A percentile compares a stretch with the other conserved stretches of the same genome.
These are phyloP conservation scores for Habroteleia sp. DNA, from an alignment of 2,888 invertebrate species.

Conservation along the genomic window DNA sequence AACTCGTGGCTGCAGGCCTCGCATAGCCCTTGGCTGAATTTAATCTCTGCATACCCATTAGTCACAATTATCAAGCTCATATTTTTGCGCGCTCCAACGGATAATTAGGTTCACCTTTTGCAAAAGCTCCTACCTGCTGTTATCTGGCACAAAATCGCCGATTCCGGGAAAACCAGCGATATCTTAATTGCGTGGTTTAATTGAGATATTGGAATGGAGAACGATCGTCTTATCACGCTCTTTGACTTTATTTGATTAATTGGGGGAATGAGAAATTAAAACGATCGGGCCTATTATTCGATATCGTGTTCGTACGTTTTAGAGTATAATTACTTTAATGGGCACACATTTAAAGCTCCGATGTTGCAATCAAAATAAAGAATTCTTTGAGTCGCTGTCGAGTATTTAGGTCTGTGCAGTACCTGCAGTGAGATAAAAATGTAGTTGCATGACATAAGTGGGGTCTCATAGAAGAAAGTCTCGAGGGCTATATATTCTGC, in stretches of 20 bases:
- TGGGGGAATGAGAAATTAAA: background rate
- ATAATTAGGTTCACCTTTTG: too few species aligned
- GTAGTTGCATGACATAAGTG: constrained; percentile 59
- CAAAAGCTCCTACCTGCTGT: too few species aligned
- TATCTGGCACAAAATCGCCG: too few species aligned
- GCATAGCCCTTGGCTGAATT: constrained; percentile 32
- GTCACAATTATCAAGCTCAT: constrained; percentile 17
- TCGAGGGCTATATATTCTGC: constrained; percentile 60
- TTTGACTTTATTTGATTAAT: background rate
- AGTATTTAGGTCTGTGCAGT: constrained; percentile 57
- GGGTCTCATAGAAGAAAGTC: constrained; percentile 60
- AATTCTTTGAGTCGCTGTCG: constrained; percentile 33
- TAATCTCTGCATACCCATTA: constrained; percentile 46
- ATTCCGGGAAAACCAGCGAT: too few species aligned
- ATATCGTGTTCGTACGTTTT: constrained; percentile 23
- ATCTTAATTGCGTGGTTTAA: constrained; percentile 25
- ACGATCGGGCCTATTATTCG: background rate
- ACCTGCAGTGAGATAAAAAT: constrained; percentile 59
- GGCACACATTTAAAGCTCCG: constrained; percentile 37
- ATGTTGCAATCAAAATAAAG: constrained; percentile 55
- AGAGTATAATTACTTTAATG: constrained; percentile 44
- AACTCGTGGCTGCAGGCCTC: constrained; percentile 4
- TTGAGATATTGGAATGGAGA: too few species aligned
- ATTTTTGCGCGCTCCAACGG: constrained; percentile 7
- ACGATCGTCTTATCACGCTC: too few species aligned